phyloP scores from a whole-genome alignment of 1,140 invertebrate genomes.

The Tigriopus japonicus region DNA sequence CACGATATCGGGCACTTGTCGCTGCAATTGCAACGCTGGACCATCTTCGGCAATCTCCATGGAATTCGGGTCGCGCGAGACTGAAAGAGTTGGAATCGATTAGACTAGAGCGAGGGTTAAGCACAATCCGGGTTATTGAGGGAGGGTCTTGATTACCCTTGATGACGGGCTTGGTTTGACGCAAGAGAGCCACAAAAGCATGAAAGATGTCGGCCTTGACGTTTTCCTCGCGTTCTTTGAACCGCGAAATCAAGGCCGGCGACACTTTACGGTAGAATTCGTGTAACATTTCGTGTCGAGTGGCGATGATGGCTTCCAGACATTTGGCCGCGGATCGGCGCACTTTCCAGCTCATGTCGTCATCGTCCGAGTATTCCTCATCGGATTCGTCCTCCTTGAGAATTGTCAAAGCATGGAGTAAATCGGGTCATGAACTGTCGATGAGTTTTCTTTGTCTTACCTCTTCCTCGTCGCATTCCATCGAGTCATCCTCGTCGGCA shows the following conservation, averaged over 20 bases:
- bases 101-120: too few relatives aligned
- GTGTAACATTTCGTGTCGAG: conserved; percentile 66
- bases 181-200: conserved; percentile 78
- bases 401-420: too few relatives aligned
- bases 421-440: too few relatives aligned
- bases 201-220: conserved; percentile 96
- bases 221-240: conserved; percentile 85
- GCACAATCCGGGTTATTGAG: too few relatives aligned
- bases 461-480: conserved; percentile 34
- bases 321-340: conserved; percentile 90
- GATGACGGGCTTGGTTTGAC: conserved; percentile 57
- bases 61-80: conserved; percentile 40
- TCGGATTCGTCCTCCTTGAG: conserved; percentile 44
- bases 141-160: too few relatives aligned
- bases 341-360: conserved; percentile 98
- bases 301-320: conserved; percentile 79
- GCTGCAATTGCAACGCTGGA: conserved; percentile 43
- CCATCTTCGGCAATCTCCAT: conserved; percentile 55
- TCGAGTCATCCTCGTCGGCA: conserved; percentile 40
- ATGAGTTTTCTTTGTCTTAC: too few relatives aligned
- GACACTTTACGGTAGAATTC: conserved; percentile 78
- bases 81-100: too few relatives aligned
- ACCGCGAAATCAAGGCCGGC: conserved; percentile 53
- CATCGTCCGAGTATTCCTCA: conserved; percentile 92
- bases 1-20: conserved; percentile 50